Evolutionary conservation across 2,113 vertebrate genomes (phyloP).

Genomic region (Pteronura brasiliensis): DNA sequence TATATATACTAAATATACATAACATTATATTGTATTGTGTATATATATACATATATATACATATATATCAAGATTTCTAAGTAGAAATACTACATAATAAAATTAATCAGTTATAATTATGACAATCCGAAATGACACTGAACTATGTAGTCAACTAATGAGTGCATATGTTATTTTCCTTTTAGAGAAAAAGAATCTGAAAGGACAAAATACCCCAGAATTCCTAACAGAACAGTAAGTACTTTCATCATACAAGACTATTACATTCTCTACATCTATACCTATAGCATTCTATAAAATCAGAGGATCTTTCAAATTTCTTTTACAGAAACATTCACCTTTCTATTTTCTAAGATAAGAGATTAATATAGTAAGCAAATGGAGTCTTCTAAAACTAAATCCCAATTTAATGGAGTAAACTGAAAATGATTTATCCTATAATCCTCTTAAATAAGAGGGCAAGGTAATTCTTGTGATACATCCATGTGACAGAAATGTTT

Average conservation of each 20-base stretch:
- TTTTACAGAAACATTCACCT: slow-evolving; percentile 9
- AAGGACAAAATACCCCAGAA: slow-evolving; percentile 48
- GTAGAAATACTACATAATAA: slow-evolving; percentile 4
- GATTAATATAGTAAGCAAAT: slow-evolving; percentile 35
- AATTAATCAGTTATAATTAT: not conserved
- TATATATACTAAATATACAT: not conserved
- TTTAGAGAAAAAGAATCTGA: slow-evolving; percentile 76
- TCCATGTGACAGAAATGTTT: slow-evolving; percentile 43
- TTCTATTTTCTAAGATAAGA: slow-evolving; percentile 50
- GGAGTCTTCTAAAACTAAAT: slow-evolving; percentile 51
- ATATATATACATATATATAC: not conserved
- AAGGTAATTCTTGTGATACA: slow-evolving; percentile 66
- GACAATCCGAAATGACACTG: not conserved
- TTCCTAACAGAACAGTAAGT: slow-evolving; percentile 81
- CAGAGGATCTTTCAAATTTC: not conserved
- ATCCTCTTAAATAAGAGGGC: slow-evolving; percentile 76
- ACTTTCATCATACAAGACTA: not conserved
- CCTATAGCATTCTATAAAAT: slow-evolving; percentile 5
- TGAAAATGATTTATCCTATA: slow-evolving; percentile 75
- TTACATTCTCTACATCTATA: not conserved
- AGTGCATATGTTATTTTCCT: slow-evolving; percentile 52
- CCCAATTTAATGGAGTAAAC: slow-evolving; percentile 72
- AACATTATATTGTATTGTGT: not conserved
- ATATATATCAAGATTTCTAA: not conserved
- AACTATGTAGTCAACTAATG: not conserved